Evolutionary conservation across 2,113 vertebrate genomes (phyloP), one percentile per base, ranked within the genome.

Genomic region (Salvelinus namaycush): DNA sequence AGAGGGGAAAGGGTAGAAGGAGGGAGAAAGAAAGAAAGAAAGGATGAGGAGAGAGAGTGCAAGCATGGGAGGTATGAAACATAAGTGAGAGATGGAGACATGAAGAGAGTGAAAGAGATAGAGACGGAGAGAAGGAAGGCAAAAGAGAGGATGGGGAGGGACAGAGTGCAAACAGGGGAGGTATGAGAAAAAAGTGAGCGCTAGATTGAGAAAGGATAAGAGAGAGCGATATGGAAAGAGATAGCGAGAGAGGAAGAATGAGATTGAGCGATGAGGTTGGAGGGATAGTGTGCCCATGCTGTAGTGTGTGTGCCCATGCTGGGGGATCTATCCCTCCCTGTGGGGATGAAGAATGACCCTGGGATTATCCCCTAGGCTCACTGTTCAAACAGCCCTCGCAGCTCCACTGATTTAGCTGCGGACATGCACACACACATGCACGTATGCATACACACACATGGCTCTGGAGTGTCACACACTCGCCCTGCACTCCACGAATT

Each of bases 291-390:
- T 73, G 39, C 8, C 39, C 39, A 39, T 83, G 60, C 73, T 78
- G 73, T 16, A 16, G 57, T 62, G 34, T 64, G 18, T 20, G 66
- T 16, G 70, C 76, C 78, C 87, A 78, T 82, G 83, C 86, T 89
- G 87, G 68, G 85, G 78, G 84, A 86, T 87, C 85, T 74, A 79
- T 87, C 81, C 78, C 51, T 80, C 87, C 78, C 81, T 77, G 76
- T 72, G 81, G 87, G 83, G 80, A 72, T 60, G 70, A 78, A 79
- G 80, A 84, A 84, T 82, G 78, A 76, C 79, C 77, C 39, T 54
- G 78, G 86, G 85, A 89, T 87, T 80, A 87, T 73, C 76, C 59
- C 70, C 71, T 44, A 75, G 72, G 80, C 76, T 72, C 75, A 9
- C 80, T 78, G 79, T 39, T 79, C 83, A 78, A 81, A 84, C 70